Conservation (phyloP, 2,113 vertebrate genomes). For the Marcusenius ussheri region DNA sequence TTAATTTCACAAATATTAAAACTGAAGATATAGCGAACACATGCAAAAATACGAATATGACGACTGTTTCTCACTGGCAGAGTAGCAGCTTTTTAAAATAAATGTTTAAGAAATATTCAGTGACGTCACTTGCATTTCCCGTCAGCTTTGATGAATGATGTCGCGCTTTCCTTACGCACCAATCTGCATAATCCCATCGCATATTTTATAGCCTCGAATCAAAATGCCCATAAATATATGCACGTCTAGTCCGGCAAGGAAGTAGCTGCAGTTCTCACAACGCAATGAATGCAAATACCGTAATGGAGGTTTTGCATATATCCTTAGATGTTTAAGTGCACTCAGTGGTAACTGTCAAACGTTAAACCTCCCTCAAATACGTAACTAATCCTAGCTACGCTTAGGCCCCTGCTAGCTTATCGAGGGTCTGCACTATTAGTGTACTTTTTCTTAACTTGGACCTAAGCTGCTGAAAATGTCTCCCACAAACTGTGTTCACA, state of each 20-base stretch:
- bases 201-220: background rate
- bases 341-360: background rate
- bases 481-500: background rate
- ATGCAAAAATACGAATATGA: background rate
- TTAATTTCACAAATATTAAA: background rate
- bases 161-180: background rate
- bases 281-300: conserved; percentile 13
- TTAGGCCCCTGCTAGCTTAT: background rate
- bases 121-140: background rate
- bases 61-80: background rate
- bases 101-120: background rate
- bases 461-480: background rate
- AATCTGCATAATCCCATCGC: conserved; percentile 4
- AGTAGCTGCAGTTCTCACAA: background rate
- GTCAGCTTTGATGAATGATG: background rate
- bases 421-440: background rate
- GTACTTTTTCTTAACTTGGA: background rate
- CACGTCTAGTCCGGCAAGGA: background rate
- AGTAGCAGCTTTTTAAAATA: background rate
- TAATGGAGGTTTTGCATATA: background rate
- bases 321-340: background rate
- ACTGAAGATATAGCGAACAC: background rate
- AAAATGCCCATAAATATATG: background rate
- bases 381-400: background rate
- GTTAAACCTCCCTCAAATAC: conserved; percentile 1